Base-by-base conservation (phyloP, 2,797 vertebrate genomes). In the Bradypus variegatus region DNA sequence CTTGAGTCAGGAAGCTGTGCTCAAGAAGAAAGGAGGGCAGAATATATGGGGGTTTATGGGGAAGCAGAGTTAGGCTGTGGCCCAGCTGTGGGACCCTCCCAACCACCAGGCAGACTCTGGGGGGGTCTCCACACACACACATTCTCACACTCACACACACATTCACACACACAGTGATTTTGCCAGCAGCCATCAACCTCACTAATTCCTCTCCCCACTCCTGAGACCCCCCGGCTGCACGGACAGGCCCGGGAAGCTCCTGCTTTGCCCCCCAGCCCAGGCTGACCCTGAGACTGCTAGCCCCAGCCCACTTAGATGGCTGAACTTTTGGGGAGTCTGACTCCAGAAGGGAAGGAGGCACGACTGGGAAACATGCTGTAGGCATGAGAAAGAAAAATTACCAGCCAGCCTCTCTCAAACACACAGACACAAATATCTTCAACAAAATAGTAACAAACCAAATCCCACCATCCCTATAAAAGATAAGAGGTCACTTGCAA, bases 401-500 rank as follows among this genome's bases (percentile, higher is more conserved):
- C 3, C 45, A 45, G 16, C 55, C 48, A 38, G 82, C 19, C 33
- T 90, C 41, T 29, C 21, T 80, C 85, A 67, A 69, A 60, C 72
- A 81, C 85, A 81, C 8, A 27, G 41, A 75, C 0, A 5, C 38
- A 77, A 78, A 78, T 12, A 6, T 41, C 70, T 53, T 8, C 13
- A 84, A 45, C 72, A 23, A 27, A 67, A 58, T 4, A 3, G 1
- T 2, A 76, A 36, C 14, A 55, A 48, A 31, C 60, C 48, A 18
- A 48, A 62, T 29, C 38, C 29, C 58, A 45, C 13, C 19, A 1
- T 25, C 45, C 72, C 84, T 5, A 1, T 58, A 58, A 62, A 77
- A 77, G 70, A 19, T 27, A 45, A 33, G 2, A 29, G 21, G 4
- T n/a, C 21, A 4, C 3, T 0, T 8, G 25, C 41, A 29, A 23